These are phyloP conservation scores for Sebastes cheni DNA, from an alignment of 2,797 vertebrate species.

Conservation along the genomic window DNA sequence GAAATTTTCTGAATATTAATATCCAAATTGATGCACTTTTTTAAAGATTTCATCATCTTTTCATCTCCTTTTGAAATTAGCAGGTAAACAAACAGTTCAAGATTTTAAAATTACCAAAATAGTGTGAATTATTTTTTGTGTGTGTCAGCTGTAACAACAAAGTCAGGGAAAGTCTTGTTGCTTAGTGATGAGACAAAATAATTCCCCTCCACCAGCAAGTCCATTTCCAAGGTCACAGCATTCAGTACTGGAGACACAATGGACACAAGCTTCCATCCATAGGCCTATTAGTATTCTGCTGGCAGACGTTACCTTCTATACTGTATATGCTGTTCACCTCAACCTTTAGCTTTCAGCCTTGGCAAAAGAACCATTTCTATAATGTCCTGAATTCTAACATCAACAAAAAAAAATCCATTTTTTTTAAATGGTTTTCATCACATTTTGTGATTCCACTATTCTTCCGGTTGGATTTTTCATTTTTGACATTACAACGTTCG, in stretches of 20 bases:
- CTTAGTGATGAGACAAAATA: not conserved
- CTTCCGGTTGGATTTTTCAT: too few species aligned
- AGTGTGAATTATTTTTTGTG: not conserved
- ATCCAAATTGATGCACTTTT: not conserved
- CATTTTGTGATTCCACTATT: not conserved
- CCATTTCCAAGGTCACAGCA: constrained; percentile 33
- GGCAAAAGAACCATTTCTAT: not conserved
- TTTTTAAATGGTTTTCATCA: not conserved
- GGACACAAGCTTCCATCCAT: not conserved
- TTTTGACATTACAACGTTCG: not conserved
- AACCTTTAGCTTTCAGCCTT: constrained; percentile 8
- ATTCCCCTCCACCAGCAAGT: not conserved
- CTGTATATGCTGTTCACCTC: constrained; percentile 21
- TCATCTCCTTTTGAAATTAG: not conserved
- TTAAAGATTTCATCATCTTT: not conserved
- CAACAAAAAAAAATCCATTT: rapidly evolving
- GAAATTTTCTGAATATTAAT: not conserved
- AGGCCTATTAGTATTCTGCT: constrained; percentile 19
- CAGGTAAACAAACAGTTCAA: not conserved
- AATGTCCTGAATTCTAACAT: not conserved
- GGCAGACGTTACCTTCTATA: not conserved
- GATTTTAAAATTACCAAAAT: not conserved
- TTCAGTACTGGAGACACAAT: not conserved
- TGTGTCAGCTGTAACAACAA: not conserved
- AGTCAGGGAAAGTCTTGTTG: not conserved